Base-by-base conservation (phyloP, 2,797 vertebrate species). In the Salarias fasciatus region DNA sequence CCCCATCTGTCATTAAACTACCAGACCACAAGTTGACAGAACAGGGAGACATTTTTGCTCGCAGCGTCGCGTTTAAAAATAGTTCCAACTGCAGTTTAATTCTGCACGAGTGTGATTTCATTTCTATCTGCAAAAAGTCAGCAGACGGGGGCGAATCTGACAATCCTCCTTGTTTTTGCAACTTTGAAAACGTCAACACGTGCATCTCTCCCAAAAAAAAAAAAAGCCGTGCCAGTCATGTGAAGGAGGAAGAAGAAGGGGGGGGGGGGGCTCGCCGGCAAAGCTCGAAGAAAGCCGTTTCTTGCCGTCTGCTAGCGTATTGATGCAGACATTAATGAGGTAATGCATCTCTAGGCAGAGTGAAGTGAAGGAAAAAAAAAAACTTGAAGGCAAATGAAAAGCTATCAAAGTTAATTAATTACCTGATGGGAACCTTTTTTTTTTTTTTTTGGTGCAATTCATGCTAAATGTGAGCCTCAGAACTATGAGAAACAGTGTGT, bases 121-220 rank as follows among this genome's bases (percentile, higher is more conserved):
- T 64, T 63, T 56, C 62, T 71, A 31, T 47, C 18, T 6, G 48
- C 48, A 46, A 51, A 82, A 73, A 68, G 18, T 53, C 75, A 58
- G 69, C 15, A 29, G 15, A 45, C n/a, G 18, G 18, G 18, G 18
- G 18, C n/a, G n/a, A n/a, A 3, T 53, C n/a, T 79, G 81, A 76
- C 77, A 79, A 60, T 63, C 55, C 77, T 71, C 33, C 30, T 72
- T 63, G 51, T 79, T 74, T 76, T 76, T 15, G 28, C 53, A 64
- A 61, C 51, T 41, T 52, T 24, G 40, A 24, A 79, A 68, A 82
- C 76, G 79, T 75, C 77, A 78, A 76, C 67, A 76, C 55, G 68
- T 52, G 62, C 52, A 52, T 64, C 35, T 58, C 33, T 54, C 18
- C 24, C 18, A 24, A 24, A n/a, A n/a, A n/a, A n/a, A 51, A 24